Percentiles rank a stretch among this genome's conserved stretches.
These are phyloP conservation scores for Polydrusus pterygomalis DNA, from an alignment of 2,888 invertebrate species.

Conservation along the genomic window DNA sequence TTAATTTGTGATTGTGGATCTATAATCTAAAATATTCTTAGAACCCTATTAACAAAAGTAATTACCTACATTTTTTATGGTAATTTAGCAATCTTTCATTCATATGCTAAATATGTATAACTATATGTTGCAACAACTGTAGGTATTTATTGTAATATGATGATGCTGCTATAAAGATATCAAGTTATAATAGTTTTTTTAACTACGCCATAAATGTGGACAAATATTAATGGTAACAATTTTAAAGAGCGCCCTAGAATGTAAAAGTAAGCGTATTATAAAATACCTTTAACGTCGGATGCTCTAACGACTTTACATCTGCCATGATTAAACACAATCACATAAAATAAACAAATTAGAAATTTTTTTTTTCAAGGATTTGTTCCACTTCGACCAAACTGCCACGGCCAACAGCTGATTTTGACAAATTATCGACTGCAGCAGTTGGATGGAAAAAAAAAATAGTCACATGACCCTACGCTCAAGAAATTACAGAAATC, in stretches of 20 bases:
- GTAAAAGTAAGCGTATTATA: background rate
- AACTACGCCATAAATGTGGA: slow-evolving; percentile 25
- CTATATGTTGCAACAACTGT: slow-evolving; percentile 15
- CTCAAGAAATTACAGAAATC: background rate
- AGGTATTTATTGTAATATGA: background rate
- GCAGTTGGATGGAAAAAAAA: background rate
- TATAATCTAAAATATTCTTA: too few species aligned
- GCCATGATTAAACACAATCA: slow-evolving; percentile 77
- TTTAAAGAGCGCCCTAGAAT: background rate
- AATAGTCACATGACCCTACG: background rate
- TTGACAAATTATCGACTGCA: slow-evolving; percentile 23
- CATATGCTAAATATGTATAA: background rate
- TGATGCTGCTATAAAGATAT: slow-evolving; percentile 10
- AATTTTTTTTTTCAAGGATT: slow-evolving; percentile 15
- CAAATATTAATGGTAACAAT: background rate
- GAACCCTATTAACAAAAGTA: too few species aligned
- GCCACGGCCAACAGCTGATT: slow-evolving; percentile 30
- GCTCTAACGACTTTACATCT: slow-evolving; percentile 95
- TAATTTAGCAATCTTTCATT: background rate
- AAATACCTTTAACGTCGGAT: slow-evolving; percentile 94
- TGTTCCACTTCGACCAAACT: slow-evolving; percentile 25
- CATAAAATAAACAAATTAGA: slow-evolving; percentile 29
- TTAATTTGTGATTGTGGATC: too few species aligned
- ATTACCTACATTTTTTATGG: background rate
- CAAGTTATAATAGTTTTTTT: background rate